Evolutionary conservation across 2,888 invertebrate genomes (phyloP).

Genomic region (Conistra vaccinii): DNA sequence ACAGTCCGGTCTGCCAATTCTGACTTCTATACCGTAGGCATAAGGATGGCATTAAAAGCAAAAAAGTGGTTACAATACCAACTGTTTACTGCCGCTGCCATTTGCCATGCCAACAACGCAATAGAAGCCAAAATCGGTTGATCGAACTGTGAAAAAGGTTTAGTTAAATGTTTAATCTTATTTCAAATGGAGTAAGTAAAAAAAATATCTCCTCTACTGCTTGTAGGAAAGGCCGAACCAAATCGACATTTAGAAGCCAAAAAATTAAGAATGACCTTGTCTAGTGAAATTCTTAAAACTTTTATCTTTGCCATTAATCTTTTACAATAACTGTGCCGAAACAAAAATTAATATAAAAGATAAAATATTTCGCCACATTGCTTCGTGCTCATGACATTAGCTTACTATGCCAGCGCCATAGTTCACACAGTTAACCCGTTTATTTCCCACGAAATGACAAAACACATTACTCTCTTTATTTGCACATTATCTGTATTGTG

Average conservation of each 20-base stretch:
- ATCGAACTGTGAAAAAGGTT: too few species aligned
- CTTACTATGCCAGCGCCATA: slow-evolving; percentile 56
- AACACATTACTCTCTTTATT: slow-evolving; percentile 81
- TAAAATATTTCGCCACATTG: slow-evolving; percentile 59
- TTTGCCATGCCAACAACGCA: too few species aligned
- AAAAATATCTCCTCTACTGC: too few species aligned
- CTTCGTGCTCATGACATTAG: slow-evolving; percentile 68
- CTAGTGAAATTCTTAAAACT: slow-evolving; percentile 42
- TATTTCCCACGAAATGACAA: slow-evolving; percentile 86
- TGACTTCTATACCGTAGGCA: too few species aligned
- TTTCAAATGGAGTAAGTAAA: too few species aligned
- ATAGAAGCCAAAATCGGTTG: too few species aligned
- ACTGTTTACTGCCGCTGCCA: too few species aligned
- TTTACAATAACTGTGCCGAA: slow-evolving; percentile 50
- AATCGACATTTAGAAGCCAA: slow-evolving; percentile 11
- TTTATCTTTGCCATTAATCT: slow-evolving; percentile 62
- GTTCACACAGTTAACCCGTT: slow-evolving; percentile 64
- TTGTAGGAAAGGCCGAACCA: slow-evolving; percentile 1
- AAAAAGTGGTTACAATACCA: too few species aligned
- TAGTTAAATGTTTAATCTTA: too few species aligned
- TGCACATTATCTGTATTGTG: slow-evolving; percentile 80
- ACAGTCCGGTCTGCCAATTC: too few species aligned
- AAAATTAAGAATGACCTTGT: slow-evolving; percentile 42
- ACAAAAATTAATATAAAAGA: slow-evolving; percentile 55
- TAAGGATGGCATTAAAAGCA: too few species aligned